Evolutionary conservation across 2,797 vertebrate species (phyloP), one percentile per base, ranked within the genome.

Genomic region (Etheostoma perlongum): DNA sequence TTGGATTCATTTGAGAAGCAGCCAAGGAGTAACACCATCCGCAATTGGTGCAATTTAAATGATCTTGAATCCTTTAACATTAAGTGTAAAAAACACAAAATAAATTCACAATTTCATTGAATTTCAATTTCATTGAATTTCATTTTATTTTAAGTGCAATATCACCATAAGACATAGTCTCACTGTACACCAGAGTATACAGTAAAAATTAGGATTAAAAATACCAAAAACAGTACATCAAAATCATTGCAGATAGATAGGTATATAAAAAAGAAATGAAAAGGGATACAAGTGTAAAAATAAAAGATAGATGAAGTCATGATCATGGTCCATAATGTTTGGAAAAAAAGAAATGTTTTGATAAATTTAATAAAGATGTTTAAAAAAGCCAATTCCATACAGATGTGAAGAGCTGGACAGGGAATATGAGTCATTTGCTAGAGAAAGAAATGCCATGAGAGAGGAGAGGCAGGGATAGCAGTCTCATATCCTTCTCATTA

Each of bases 1-100:
- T 57, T 60, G 30, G 74, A 79, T 68, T 79, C 67, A 78, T 78
- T 80, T 72, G 21, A 2, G 5, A 21, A 27, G 40, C 62, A 61
- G 65, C 60, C n/a, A 18, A 57, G 7, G 46, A 59, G 36, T 33
- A 62, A 62, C 13, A 40, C 36, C 16, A 9, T 57, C 48, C 25
- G 21, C 33, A 62, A 65, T 61, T 30, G 58, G 36, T 30, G 16
- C 47, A 60, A 66, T 77, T 30, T 1, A 72, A 49, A 49, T 49
- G 9, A 6, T 66, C 40, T 72, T 40, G 72, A 69, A 75, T 16
- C 53, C 5, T 72, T 64, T 53, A 30, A 58, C 19, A 30, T 42
- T 33, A n/a, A 13, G 10, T 25, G 33, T 30, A 16, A 65, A 23
- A 18, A 62, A 51, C 55, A 47, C 54, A 64, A 40, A 25, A 63